phyloP scores from a whole-genome alignment of 2,888 invertebrate species.

The Campoplex capitator region DNA sequence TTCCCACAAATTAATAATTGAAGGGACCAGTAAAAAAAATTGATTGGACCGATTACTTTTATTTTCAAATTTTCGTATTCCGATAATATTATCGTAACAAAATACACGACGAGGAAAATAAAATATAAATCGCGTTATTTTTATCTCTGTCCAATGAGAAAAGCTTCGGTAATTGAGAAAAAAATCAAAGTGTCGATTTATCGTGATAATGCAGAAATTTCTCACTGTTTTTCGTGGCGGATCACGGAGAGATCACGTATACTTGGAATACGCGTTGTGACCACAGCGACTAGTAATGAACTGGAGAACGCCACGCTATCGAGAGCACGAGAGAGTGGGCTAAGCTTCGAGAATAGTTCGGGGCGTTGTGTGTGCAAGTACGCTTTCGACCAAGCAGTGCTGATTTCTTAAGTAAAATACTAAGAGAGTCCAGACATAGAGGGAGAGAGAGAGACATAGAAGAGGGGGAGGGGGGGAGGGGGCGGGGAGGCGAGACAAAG shows the following conservation, averaged over 20 bases:
- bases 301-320: slow-evolving; percentile 70
- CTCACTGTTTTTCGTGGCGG: neutral
- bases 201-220: neutral
- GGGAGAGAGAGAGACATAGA: neutral
- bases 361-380: slow-evolving; percentile 61
- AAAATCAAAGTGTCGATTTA: slow-evolving; percentile 2
- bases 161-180: neutral
- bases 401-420: slow-evolving; percentile 28
- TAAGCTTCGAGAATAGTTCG: slow-evolving; percentile 79
- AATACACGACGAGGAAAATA: neutral
- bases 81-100: neutral
- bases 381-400: slow-evolving; percentile 45
- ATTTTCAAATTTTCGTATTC: neutral
- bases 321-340: slow-evolving; percentile 69
- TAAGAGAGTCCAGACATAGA: slow-evolving; percentile 22
- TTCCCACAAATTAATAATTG: neutral
- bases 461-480: slow-evolving; percentile 2
- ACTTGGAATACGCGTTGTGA: slow-evolving; percentile 36
- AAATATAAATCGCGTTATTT: neutral
- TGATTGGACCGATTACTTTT: neutral
- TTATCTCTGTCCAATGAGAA: neutral
- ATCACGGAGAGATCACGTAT: neutral
- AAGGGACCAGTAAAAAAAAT: neutral
- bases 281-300: slow-evolving; percentile 62
- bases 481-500: slow-evolving; percentile 3